Base-by-base conservation (phyloP, 2,113 vertebrate species). In the Chlorodrepanis virens region DNA sequence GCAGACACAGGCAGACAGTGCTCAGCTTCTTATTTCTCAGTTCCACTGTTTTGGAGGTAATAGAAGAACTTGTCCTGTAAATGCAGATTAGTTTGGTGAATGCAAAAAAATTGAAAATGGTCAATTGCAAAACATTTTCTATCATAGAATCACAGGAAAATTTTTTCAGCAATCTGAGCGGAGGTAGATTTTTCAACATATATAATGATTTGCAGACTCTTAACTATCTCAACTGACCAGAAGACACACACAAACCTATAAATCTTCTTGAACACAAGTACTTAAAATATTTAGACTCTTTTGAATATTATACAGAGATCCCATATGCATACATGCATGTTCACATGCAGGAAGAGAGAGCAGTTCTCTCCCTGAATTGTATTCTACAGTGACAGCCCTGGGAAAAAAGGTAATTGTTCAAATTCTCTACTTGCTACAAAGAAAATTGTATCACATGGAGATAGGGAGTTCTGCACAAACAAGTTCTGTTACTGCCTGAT, bases 151-250 rank as follows among this genome's bases (percentile, higher is more conserved):
- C 11, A 53, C 3, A 37, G 3, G 56, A 56, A 60, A 49, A 39
- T 10, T 63, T 89, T 69, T 10, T 19, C 64, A 81, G 54, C 28
- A 83, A 42, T 44, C 49, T 74, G 20, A 78, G 25, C 9, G 20
- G 21, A 82, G 18, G 47, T 12, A 64, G 2, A 39, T 86, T 80
- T 89, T 72, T 70, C 42, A 74, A 61, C 23, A 53, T 31, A 59
- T 2, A 64, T 12, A 53, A 19, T 21, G 20, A 77, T 35, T 18
- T 57, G 35, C 20, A 83, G 54, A 61, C 54, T 86, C 49, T 65
- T 37, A 50, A 59, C 16, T 37, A 78, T n/a, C 0, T 0, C 53
- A 84, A 86, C 33, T 76, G 65, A 74, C 39, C 1, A 0, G 7
- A 54, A 63, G 33, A 90, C 14, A 79, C 5, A 63, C 4, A 57